Conservation (phyloP, 1,140 invertebrate species). For the Musca vetustissima region DNA sequence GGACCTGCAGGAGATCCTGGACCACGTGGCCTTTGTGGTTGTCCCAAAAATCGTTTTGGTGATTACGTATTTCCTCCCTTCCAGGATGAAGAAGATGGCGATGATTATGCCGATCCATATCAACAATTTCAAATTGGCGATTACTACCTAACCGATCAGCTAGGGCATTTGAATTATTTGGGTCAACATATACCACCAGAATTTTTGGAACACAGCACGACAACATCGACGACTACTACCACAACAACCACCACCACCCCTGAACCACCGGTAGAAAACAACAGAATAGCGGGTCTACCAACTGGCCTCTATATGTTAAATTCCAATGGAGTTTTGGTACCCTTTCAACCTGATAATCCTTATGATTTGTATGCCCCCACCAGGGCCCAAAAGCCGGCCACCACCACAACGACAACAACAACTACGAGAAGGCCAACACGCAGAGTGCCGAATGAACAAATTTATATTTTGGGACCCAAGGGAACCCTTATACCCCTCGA, state of each 20-base stretch:
- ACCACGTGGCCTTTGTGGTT: not conserved
- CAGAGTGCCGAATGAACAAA: not conserved
- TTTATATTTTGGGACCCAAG: slow-evolving; percentile 1
- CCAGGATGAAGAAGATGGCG: too few relatives aligned
- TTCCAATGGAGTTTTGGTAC: not conserved
- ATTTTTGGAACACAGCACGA: too few relatives aligned
- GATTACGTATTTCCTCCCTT: not conserved
- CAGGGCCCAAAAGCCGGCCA: not conserved
- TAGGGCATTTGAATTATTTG: too few relatives aligned
- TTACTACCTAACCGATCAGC: not conserved
- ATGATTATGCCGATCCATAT: too few relatives aligned
- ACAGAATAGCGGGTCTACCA: not conserved
- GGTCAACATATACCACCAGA: too few relatives aligned
- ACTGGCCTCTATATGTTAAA: not conserved
- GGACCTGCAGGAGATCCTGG: not conserved
- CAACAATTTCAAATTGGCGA: not conserved
- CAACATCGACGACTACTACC: too few relatives aligned
- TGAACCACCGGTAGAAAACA: not conserved
- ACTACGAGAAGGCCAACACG: not conserved
- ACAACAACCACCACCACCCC: not conserved
- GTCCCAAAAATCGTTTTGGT: not conserved
- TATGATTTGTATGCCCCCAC: not conserved
- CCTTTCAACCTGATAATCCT: not conserved
- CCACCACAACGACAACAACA: not conserved
- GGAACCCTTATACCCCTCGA: not conserved